Conservation (phyloP, 2,113 vertebrate species). For the Phyllostomus hastatus region DNA sequence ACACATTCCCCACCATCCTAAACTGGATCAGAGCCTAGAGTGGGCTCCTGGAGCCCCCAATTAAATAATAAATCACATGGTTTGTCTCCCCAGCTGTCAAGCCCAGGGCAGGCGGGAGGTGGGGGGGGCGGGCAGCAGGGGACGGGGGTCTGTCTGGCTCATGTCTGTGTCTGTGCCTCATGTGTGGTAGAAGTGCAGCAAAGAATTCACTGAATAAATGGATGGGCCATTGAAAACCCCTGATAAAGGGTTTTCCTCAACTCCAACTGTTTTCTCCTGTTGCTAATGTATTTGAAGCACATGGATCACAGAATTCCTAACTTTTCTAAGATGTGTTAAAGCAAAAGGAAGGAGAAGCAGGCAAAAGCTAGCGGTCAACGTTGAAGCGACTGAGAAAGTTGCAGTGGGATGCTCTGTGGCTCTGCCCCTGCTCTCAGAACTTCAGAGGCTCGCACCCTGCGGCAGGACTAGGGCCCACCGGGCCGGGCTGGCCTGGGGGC, state of each 20-base stretch:
- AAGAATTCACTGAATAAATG: rapidly evolving
- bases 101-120: neutral
- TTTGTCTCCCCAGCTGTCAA: neutral
- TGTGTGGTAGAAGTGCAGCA: rapidly evolving
- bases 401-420: rapidly evolving
- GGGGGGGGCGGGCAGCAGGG: too few relatives aligned
- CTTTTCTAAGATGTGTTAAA: neutral
- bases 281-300: neutral
- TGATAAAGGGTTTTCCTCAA: neutral
- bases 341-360: neutral
- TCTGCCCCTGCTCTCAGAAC: neutral
- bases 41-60: neutral
- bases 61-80: neutral
- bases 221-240: neutral
- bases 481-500: neutral
- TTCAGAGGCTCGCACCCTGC: rapidly evolving
- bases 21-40: neutral
- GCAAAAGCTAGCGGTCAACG: neutral
- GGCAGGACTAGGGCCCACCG: rapidly evolving
- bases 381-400: rapidly evolving
- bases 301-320: neutral
- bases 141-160: neutral
- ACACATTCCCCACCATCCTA: neutral
- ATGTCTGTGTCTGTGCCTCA: rapidly evolving
- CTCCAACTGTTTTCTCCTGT: neutral